Conservation (phyloP, 2,113 vertebrate genomes). For the Rostratula benghalensis region DNA sequence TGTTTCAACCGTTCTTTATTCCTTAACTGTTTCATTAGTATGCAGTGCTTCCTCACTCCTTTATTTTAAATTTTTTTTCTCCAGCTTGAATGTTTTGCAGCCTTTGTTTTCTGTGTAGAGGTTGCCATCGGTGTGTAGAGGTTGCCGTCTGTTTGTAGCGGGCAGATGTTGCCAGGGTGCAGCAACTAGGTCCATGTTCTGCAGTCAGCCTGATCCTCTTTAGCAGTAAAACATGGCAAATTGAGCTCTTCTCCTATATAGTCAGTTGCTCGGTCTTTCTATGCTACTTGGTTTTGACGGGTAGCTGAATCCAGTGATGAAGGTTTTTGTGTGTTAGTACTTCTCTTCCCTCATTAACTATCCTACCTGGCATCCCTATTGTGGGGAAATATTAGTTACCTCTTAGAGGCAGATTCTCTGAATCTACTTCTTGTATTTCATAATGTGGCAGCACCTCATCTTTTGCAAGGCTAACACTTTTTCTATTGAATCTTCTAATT, state of each 20-base stretch:
- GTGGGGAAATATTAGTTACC: not conserved
- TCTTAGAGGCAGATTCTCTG: not conserved
- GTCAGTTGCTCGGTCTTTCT: not conserved
- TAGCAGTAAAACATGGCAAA: not conserved
- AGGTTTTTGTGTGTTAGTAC: not conserved
- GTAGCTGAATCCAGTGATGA: not conserved
- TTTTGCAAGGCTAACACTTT: not conserved
- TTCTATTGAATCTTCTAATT: not conserved
- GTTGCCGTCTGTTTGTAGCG: not conserved
- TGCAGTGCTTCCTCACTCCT: not conserved
- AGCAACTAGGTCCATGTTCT: not conserved
- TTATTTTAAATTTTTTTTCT: not conserved
- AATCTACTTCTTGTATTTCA: not conserved
- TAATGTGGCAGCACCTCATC: rapidly evolving
- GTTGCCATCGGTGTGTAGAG: too few species aligned
- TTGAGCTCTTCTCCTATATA: rapidly evolving
- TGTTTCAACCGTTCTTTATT: not conserved
- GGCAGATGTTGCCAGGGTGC: not conserved
- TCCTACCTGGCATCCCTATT: not conserved
- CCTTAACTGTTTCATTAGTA: not conserved
- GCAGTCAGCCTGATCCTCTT: not conserved
- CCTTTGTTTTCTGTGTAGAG: not conserved
- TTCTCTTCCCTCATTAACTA: not conserved
- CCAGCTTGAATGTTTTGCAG: not conserved
- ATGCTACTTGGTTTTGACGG: not conserved